These are phyloP conservation scores for Scomber colias DNA, from an alignment of 2,113 vertebrate genomes.

Conservation along the genomic window DNA sequence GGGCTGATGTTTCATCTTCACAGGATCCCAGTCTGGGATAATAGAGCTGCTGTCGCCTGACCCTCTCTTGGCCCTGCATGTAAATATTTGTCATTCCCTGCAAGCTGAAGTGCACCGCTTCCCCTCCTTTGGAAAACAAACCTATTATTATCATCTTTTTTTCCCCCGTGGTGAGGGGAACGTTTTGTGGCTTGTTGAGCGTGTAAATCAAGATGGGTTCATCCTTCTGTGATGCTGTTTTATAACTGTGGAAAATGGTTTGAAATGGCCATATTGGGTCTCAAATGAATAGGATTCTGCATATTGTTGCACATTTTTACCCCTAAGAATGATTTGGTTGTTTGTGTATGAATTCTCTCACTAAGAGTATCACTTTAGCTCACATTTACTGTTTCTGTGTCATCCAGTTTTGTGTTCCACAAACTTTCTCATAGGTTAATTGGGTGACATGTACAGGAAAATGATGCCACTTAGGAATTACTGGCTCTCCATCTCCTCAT, in stretches of 20 bases:
- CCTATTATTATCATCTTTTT: slow-evolving; percentile 74
- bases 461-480: slow-evolving; percentile 10
- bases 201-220: slow-evolving; percentile 58
- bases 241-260: slow-evolving; percentile 53
- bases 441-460: slow-evolving; percentile 4
- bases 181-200: slow-evolving; percentile 49
- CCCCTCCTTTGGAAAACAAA: slow-evolving; percentile 77
- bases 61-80: slow-evolving; percentile 62
- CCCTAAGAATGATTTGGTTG: slow-evolving; percentile 8
- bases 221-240: slow-evolving; percentile 43
- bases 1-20: slow-evolving; percentile 29
- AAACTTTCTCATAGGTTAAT: not conserved
- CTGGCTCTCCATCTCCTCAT: slow-evolving; percentile 16
- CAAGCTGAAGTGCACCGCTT: slow-evolving; percentile 67
- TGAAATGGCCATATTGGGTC: slow-evolving; percentile 37
- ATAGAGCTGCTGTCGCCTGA: slow-evolving; percentile 61
- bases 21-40: slow-evolving; percentile 49
- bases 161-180: not conserved
- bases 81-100: slow-evolving; percentile 82
- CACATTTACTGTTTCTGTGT: not conserved
- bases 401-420: not conserved
- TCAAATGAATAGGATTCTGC: not conserved
- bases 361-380: not conserved
- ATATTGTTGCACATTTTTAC: not conserved
- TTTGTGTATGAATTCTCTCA: not conserved